phyloP scores from a whole-genome alignment of 2,113 vertebrate genomes.

The Halcyon senegalensis region DNA sequence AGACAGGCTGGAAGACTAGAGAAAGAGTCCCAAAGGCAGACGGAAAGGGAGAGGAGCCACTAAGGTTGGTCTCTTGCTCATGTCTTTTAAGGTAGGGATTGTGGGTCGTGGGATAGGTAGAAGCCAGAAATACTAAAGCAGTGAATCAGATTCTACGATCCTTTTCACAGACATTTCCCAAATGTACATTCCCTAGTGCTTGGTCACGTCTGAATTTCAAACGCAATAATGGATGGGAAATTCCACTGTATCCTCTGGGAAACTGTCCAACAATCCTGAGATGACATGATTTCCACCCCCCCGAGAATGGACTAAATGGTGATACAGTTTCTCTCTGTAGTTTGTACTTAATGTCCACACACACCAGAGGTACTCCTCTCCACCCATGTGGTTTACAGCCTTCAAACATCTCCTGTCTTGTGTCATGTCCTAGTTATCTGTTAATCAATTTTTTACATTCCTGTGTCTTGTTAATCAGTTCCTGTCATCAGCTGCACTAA shows the following conservation, averaged over 20 bases:
- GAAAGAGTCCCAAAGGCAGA: not conserved
- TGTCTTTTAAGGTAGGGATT: not conserved
- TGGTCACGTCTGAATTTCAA: slow-evolving; percentile 47
- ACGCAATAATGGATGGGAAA: slow-evolving; percentile 35
- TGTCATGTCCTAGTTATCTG: not conserved
- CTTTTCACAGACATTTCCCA: not conserved
- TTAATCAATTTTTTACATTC: not conserved
- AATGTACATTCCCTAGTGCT: slow-evolving; percentile 43
- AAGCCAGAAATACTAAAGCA: not conserved
- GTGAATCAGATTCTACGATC: slow-evolving; percentile 12
- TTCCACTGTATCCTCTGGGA: slow-evolving; percentile 45
- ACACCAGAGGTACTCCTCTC: not conserved
- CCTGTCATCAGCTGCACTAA: not conserved
- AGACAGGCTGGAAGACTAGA: not conserved
- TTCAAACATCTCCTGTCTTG: not conserved
- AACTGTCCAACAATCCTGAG: slow-evolving; percentile 10
- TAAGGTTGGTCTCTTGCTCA: not conserved
- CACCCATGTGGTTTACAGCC: not conserved
- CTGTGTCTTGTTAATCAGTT: not conserved
- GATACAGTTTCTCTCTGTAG: not conserved
- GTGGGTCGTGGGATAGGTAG: not conserved
- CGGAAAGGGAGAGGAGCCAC: not conserved
- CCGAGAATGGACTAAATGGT: not conserved
- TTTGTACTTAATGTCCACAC: not conserved
- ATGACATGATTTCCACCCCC: not conserved